Evolutionary conservation across 2,888 invertebrate genomes (phyloP), one percentile per base, ranked within the genome.

Genomic region (Pantelozetes paolii): DNA sequence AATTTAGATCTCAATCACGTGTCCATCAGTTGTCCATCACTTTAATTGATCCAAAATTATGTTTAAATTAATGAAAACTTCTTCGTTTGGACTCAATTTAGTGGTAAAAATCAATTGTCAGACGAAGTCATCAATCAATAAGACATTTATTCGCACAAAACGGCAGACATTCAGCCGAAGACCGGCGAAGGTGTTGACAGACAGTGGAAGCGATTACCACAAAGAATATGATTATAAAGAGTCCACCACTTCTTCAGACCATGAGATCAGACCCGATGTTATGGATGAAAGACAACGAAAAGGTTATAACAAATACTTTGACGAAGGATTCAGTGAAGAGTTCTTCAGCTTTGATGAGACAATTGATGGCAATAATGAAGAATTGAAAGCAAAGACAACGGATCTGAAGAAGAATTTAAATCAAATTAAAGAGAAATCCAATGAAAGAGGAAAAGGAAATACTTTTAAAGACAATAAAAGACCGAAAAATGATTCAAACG

Each of bases 111-210:
- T 59, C 59, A 30, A n/a, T 30, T 59, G 59, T 30, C 26, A 30
- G 26, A 18, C 26, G 18, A 59, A 59, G 28, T 59, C 59, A 30
- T 26, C 59, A 18, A 59, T 59, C 5, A 59, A 30, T 30, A 59
- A 26, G 30, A 59, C 59, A 30, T 13, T 18, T 6, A 30, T 59
- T 6, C 20, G 59, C 15, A 5, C 6, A 8, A 26, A 30, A 26
- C 59, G 59, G 15, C 71, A 71, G 26, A 36, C 26, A 40, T 48
- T 69, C 13, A 30, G 36, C 32, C 42, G 69, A 69, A 32, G 26
- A 45, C 42, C 69, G 20, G 5, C 18, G 11, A 23, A 40, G n/a
- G 54, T 71, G 23, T 71, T 71, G 71, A 71, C 71, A 18, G 71
- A 71, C 2, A 5, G 20, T 5, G 71, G 71, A n/a, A 48, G 26